A percentile compares a stretch with the other conserved stretches of the same genome.
phyloP scores from a whole-genome alignment of 2,888 invertebrate genomes.

The Tipula vernalis region DNA sequence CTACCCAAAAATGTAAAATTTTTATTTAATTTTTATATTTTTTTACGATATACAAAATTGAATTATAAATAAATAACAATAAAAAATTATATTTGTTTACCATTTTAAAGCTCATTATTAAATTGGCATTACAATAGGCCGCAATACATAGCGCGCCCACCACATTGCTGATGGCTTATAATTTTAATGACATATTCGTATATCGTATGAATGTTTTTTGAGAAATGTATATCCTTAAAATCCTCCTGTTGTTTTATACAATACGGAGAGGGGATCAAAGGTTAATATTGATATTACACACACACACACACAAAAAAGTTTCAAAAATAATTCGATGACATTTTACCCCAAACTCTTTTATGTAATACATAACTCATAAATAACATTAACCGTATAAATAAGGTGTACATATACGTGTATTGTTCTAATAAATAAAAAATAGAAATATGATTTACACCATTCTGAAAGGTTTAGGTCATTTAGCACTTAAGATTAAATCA shows the following conservation, averaged over 20 bases:
- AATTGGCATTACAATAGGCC: background rate
- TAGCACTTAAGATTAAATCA: background rate
- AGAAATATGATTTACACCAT: background rate
- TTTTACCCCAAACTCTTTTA: background rate
- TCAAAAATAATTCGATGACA: background rate
- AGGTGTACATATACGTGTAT: background rate
- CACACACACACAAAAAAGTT: background rate
- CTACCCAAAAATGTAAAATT: background rate
- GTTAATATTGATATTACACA: background rate
- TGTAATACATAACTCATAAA: background rate
- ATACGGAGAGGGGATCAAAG: background rate
- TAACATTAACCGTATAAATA: background rate
- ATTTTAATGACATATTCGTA: background rate
- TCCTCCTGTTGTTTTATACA: background rate
- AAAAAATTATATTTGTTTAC: background rate
- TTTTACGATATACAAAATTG: background rate
- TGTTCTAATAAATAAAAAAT: background rate
- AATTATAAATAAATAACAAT: background rate
- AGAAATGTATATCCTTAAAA: background rate
- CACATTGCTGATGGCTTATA: background rate
- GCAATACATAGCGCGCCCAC: background rate
- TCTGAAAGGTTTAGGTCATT: background rate
- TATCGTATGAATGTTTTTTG: background rate
- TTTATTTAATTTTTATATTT: background rate
- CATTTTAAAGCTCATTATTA: background rate